Conservation (phyloP, 92 coral and sea anemone genomes). For the Micromussa lordhowensis region DNA sequence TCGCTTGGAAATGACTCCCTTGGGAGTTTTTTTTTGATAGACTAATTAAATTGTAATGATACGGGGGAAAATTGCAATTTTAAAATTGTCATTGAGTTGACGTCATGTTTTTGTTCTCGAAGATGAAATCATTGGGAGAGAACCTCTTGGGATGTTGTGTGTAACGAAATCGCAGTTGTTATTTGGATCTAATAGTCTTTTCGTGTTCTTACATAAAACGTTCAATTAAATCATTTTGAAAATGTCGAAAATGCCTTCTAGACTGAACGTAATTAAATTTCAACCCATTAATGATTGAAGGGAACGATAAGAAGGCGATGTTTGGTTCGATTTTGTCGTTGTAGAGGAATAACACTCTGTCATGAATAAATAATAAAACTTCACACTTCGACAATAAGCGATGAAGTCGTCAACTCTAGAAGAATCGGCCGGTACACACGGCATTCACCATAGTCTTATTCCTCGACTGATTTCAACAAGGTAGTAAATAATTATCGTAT, state of each 20-base stretch:
- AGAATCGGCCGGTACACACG: not conserved
- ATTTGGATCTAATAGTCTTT: not conserved
- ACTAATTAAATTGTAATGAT: slow-evolving; percentile 3
- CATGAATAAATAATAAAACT: slow-evolving; percentile 11
- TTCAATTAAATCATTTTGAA: not conserved
- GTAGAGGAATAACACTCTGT: not conserved
- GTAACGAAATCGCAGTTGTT: not conserved
- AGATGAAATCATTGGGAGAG: not conserved
- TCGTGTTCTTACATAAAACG: not conserved
- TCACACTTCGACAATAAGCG: not conserved
- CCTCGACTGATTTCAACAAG: slow-evolving; percentile 13
- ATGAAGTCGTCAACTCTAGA: slow-evolving; percentile 26
- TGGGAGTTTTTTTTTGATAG: not conserved
- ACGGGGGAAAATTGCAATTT: not conserved
- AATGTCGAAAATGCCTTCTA: not conserved
- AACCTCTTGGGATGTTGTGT: not conserved
- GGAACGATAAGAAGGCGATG: slow-evolving; percentile 17
- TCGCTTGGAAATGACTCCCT: not conserved
- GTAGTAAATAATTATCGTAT: slow-evolving; percentile 13
- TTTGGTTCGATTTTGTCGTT: not conserved
- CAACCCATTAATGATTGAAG: slow-evolving; percentile 35
- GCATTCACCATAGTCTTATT: not conserved
- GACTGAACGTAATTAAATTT: not conserved
- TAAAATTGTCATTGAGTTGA: not conserved
- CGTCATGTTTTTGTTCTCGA: not conserved